Evolutionary conservation across 2,888 invertebrate species (phyloP).

Genomic region (Sisyra terminalis): DNA sequence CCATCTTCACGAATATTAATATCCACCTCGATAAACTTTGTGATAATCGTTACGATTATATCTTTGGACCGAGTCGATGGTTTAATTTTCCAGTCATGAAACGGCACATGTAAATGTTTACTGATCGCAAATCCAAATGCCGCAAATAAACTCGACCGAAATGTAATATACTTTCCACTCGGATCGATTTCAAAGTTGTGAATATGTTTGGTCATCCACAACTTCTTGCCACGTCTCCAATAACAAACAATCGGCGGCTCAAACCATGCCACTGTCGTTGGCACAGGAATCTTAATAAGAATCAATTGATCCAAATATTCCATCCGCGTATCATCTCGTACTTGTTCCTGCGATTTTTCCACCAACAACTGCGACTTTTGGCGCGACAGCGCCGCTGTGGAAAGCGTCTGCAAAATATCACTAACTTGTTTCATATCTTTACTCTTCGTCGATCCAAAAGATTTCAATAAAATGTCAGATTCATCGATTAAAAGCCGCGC

Average conservation of each 20-base stretch:
- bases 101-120: background rate
- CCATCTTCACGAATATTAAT: background rate
- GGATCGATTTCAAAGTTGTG: background rate
- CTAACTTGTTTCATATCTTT: no score
- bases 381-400: no score
- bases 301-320: conserved; percentile 1
- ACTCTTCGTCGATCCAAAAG: no score
- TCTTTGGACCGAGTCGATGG: background rate
- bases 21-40: background rate
- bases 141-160: background rate
- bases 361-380: background rate
- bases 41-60: background rate
- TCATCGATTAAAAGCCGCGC: no score
- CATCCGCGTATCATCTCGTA: background rate
- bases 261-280: background rate
- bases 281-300: background rate
- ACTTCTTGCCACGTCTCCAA: background rate
- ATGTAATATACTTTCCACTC: background rate
- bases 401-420: no score
- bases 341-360: background rate
- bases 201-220: background rate
- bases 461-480: no score
- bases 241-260: background rate
- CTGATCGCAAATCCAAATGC: background rate
- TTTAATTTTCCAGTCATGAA: background rate